Base-by-base conservation (phyloP, 2,888 invertebrate species). In the Oscheius onirici region DNA sequence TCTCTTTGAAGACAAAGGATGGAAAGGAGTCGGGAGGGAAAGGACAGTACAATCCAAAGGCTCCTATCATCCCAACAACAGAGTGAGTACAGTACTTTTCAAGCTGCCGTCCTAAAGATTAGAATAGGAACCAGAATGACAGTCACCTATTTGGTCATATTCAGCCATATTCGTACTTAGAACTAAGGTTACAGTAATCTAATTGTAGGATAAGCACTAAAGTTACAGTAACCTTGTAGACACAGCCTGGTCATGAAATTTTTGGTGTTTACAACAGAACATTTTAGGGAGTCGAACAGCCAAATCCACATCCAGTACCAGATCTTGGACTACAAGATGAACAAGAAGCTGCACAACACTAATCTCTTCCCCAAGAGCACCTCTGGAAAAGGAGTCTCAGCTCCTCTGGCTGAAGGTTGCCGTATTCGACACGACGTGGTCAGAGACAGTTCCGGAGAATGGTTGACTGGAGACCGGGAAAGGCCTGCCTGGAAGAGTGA, bases 381-480 rank as follows among this genome's bases (percentile, higher is more conserved):
- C 13, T 3, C 13, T 13, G 13, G 20, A 3, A 24, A 17, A 52
- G 20, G 13, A 17, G 52, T 8, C 5, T 13, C 26, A 24, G 22
- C 8, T 54, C 54, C 26, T 24, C 20, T 15, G 2, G 26, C 22
- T 26, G 54, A 54, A 24, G 54, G 54, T 11, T 54, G 24, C 11
- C 10, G 22, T 5, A 15, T 54, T 11, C 26, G 24, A 13, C 13
- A 24, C 22, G 54, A 54, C 26, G 26, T 54, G 11, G 26, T 54
- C 10, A 13, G 54, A n/a, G 26, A 28, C 26, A 8, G 20, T 11
- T 13, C 11, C 1, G 54, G 26, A 26, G 15, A 15, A 11, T 54
- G 54, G 54, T 10, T 28, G 15, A 54, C 54, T 3, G 54, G 54
- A 6, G 22, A 54, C 15, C n/a, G 54, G 54, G 54, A 54, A n/a